A percentile compares a stretch with the other conserved stretches of the same genome.
Conservation (phyloP, 2,113 vertebrate species). For the Channa maculata region DNA sequence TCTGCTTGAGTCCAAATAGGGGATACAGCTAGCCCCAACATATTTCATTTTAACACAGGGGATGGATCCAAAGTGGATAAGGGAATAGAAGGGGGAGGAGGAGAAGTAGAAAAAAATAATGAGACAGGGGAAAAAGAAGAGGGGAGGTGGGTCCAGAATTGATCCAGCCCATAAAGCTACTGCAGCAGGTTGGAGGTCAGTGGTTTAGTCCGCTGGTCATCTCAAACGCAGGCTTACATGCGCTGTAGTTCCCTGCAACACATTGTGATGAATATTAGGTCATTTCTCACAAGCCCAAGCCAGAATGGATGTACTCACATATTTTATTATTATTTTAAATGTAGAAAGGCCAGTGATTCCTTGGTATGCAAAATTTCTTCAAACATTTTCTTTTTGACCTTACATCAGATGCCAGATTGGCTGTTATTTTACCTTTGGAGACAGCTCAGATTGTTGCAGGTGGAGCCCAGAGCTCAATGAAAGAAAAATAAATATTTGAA, state of each 20-base stretch:
- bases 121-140: constrained; percentile 39
- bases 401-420: constrained; percentile 54
- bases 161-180: constrained; percentile 62
- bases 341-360: constrained; percentile 11
- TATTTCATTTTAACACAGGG: constrained; percentile 59
- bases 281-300: constrained; percentile 27
- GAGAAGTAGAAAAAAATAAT: constrained; percentile 44
- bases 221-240: constrained; percentile 22
- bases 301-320: constrained; percentile 6
- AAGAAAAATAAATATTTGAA: constrained; percentile 58
- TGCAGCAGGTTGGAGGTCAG: constrained; percentile 70
- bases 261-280: constrained; percentile 25
- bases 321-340: constrained; percentile 39
- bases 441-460: constrained; percentile 55
- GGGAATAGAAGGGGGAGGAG: constrained; percentile 3
- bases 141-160: constrained; percentile 38
- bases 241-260: constrained; percentile 5
- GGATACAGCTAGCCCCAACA: constrained; percentile 42
- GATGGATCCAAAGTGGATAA: constrained; percentile 20
- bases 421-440: constrained; percentile 49
- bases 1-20: constrained; percentile 50
- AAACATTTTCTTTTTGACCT: constrained; percentile 30
- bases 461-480: constrained; percentile 60
- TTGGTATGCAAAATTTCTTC: constrained; percentile 17
- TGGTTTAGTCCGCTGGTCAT: constrained; percentile 51